Evolutionary conservation across 2,113 vertebrate genomes (phyloP), one percentile per base, ranked within the genome.

Genomic region (Strigops habroptila): DNA sequence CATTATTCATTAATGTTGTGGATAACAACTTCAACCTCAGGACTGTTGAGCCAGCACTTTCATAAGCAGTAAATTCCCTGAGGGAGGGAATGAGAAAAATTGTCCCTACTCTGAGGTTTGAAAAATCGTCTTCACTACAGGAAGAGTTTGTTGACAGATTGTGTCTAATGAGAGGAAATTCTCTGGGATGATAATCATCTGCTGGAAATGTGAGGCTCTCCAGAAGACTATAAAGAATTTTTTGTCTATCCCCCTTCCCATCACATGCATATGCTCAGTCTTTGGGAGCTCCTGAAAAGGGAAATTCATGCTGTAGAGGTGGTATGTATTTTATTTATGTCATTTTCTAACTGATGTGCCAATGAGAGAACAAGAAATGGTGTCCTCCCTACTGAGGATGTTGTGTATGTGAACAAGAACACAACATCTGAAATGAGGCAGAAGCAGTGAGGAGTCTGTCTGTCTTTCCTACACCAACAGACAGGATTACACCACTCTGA

Each of bases 1-100:
- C 73, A 95, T 97, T 96, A 96, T 95, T 96, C 92, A 95, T 97
- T 96, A 85, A 82, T 95, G 71, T 96, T 92, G 90, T 94, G 76
- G 92, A 80, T 96, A 97, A 92, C 90, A 95, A 93, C 82, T 96
- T 96, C 84, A 96, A 75, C 93, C 65, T 88, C 90, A 55, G 35
- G 41, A 91, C 64, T 93, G 96, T 82, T 89, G 92, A 95, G 91
- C 81, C 91, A 95, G 93, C 89, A 88, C 41, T 96, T 96, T 92
- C 81, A 73, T 52, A 46, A 90, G 33, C 69, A 82, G 60, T 82
- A 93, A 90, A 95, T 88, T 91, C 77, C 81, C 74, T 60, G 53
- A 71, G 69, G 94, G 68, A 88, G 46, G 25, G 39, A 95, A 83
- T 1, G 9, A 92, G 82, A 88, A 91, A 95, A 81, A 64, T 27